Percentiles rank a stretch among this genome's conserved stretches.
These are phyloP conservation scores for Ephydatia muelleri DNA, from an alignment of 37 sponge, comb jelly and placozoan species.

Conservation along the genomic window DNA sequence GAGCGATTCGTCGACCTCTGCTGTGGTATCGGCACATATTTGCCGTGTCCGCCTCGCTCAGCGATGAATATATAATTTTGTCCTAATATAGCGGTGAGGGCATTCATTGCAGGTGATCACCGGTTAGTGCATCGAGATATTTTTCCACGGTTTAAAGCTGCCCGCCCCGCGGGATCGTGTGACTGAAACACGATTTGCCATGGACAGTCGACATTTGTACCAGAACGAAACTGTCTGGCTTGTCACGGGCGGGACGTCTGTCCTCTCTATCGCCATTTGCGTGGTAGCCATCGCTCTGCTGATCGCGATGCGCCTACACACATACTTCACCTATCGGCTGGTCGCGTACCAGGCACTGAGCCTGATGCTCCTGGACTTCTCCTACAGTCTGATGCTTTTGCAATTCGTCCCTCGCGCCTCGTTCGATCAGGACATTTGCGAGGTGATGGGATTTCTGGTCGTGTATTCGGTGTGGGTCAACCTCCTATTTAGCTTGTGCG, in stretches of 20 bases:
- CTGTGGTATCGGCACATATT: no score
- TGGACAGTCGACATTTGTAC: not conserved
- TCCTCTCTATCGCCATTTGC: not conserved
- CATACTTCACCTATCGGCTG: not conserved
- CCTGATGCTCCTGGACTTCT: not conserved
- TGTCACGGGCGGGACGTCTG: not conserved
- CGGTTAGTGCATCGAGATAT: no score
- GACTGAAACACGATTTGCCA: no score
- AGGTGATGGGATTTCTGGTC: not conserved
- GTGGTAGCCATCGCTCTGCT: not conserved
- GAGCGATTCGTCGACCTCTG: no score
- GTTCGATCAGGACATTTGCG: not conserved
- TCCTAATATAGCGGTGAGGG: no score
- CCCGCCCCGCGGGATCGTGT: no score
- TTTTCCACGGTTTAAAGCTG: no score
- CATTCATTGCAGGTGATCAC: no score
- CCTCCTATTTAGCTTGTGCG: not conserved
- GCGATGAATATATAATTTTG: no score
- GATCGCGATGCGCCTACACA: not conserved
- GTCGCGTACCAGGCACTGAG: not conserved
- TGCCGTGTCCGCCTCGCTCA: no score
- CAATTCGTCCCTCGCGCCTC: not conserved
- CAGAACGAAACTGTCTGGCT: not conserved
- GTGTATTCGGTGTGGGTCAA: not conserved
- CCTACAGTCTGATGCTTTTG: not conserved